A percentile compares a stretch with the other conserved stretches of the same genome.
These are phyloP conservation scores for Megaceryle alcyon DNA, from an alignment of 2,797 vertebrate species.

Conservation along the genomic window DNA sequence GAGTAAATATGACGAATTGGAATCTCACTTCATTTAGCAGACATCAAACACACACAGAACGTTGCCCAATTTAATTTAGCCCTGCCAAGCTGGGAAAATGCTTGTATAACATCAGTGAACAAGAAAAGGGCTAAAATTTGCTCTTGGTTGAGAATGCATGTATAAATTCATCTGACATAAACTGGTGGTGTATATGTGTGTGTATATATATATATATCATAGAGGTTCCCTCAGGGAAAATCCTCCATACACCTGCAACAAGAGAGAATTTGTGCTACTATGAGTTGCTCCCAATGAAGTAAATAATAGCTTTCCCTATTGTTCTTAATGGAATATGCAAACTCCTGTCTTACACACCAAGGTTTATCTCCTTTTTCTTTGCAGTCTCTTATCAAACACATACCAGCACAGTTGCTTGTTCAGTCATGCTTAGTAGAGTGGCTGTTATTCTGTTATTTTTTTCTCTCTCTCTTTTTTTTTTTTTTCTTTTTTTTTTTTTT, in stretches of 20 bases:
- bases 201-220: not conserved
- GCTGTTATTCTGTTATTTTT: not conserved
- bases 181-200: not conserved
- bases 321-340: slow-evolving; percentile 4
- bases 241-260: not conserved
- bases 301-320: not conserved
- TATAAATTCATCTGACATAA: slow-evolving; percentile 24
- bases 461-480: not conserved
- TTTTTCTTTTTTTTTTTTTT: not conserved
- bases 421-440: slow-evolving; percentile 48
- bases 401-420: slow-evolving; percentile 38
- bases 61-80: slow-evolving; percentile 71
- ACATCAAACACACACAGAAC: slow-evolving; percentile 70
- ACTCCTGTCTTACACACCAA: not conserved
- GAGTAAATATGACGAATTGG: slow-evolving; percentile 73
- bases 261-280: not conserved
- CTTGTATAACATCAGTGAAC: slow-evolving; percentile 34
- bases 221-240: not conserved
- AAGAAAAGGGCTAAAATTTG: slow-evolving; percentile 62
- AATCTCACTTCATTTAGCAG: slow-evolving; percentile 72
- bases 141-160: not conserved
- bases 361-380: slow-evolving; percentile 41
- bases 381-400: slow-evolving; percentile 42
- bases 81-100: slow-evolving; percentile 52
- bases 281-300: not conserved